Percentiles rank a stretch among this genome's conserved stretches.
Conservation (phyloP, 1,140 invertebrate species). For the Hydropsyche tenuis region DNA sequence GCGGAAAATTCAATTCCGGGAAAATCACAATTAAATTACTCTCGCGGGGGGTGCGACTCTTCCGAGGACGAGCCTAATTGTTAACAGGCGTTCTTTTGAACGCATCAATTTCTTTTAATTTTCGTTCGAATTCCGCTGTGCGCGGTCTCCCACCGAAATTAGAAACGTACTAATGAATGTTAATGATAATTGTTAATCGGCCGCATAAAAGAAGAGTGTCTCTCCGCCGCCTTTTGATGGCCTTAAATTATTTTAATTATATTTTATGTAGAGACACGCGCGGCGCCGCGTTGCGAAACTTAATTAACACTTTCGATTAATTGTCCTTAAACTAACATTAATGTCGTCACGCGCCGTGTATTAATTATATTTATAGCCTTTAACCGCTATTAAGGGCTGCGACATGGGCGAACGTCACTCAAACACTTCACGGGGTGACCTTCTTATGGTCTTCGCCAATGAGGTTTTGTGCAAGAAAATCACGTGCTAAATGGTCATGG, state of each 20-base stretch:
- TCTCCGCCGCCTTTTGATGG: slow-evolving; percentile 45
- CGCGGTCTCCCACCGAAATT: slow-evolving; percentile 17
- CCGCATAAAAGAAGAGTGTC: slow-evolving; percentile 48
- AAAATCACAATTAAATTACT: too few relatives aligned
- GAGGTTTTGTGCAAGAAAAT: too few relatives aligned
- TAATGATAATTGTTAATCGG: slow-evolving; percentile 49
- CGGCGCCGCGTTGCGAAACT: slow-evolving; percentile 9
- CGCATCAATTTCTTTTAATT: slow-evolving; percentile 39
- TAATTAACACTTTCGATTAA: slow-evolving; percentile 47
- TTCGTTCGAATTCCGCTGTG: neutral
- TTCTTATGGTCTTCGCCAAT: too few relatives aligned
- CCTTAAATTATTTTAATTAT: slow-evolving; percentile 48
- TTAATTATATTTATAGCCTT: slow-evolving; percentile 30
- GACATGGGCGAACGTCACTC: neutral
- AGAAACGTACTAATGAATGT: slow-evolving; percentile 46
- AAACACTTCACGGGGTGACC: neutral
- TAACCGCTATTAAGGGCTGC: slow-evolving; percentile 8
- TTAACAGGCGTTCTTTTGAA: slow-evolving; percentile 31
- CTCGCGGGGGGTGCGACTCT: too few relatives aligned
- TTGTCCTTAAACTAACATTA: slow-evolving; percentile 38
- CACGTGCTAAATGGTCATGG: too few relatives aligned
- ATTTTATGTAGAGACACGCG: slow-evolving; percentile 32
- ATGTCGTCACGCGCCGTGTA: slow-evolving; percentile 29
- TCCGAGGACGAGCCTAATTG: too few relatives aligned
- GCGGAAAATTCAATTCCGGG: too few relatives aligned